These are phyloP conservation scores for Teleopsis dalmanni DNA, from an alignment of 1,140 invertebrate species.

Conservation along the genomic window DNA sequence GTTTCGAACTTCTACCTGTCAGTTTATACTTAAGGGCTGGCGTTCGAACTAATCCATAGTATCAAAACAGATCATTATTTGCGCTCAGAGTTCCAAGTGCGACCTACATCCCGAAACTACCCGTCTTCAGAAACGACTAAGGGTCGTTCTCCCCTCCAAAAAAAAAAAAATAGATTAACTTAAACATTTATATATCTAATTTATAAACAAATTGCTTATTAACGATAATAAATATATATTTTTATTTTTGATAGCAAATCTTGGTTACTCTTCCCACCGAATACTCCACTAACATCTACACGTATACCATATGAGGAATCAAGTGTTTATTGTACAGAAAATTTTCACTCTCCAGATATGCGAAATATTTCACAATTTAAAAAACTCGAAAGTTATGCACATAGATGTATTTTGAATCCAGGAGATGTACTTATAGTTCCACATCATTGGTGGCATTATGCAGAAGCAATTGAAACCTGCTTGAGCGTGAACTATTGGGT, in stretches of 20 bases:
- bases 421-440: conserved; percentile 87
- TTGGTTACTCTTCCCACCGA: conserved; percentile 89
- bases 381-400: conserved; percentile 21
- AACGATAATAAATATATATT: conserved; percentile 14
- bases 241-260: conserved; percentile 60
- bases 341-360: conserved; percentile 59
- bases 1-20: too few relatives aligned
- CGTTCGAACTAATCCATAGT: too few relatives aligned
- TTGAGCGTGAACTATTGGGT: conserved; percentile 87
- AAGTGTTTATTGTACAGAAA: conserved; percentile 82
- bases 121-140: too few relatives aligned
- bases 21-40: too few relatives aligned
- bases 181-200: background rate
- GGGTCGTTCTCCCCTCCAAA: too few relatives aligned
- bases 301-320: conserved; percentile 95
- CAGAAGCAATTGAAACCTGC: conserved; percentile 66
- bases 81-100: too few relatives aligned
- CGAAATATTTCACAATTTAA: conserved; percentile 11
- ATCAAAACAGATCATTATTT: too few relatives aligned
- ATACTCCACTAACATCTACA: conserved; percentile 66
- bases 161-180: too few relatives aligned
- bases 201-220: background rate
- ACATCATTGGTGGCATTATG: conserved; percentile 93
- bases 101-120: too few relatives aligned
- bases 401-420: conserved; percentile 61